Evolutionary conservation across 2,113 vertebrate species (phyloP).

Genomic region (Grus americana): DNA sequence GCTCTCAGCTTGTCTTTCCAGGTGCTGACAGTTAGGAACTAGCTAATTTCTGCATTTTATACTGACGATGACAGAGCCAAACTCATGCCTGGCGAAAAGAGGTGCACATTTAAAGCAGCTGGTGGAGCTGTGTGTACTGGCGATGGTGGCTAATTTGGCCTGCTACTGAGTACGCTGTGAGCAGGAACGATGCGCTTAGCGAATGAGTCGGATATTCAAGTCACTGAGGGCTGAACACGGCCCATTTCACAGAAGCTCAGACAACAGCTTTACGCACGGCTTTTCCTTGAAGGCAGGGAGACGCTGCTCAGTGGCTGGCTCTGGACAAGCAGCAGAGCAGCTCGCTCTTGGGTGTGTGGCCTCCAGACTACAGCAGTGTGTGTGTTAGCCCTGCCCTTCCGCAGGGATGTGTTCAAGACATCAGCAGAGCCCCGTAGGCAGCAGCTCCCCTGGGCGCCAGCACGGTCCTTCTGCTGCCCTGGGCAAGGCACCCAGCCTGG

Average conservation of each 20-base stretch:
- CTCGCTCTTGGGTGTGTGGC: neutral
- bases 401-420: neutral
- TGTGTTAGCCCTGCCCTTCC: neutral
- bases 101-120: conserved; percentile 8
- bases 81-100: conserved; percentile 18
- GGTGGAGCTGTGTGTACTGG: neutral
- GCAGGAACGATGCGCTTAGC: neutral
- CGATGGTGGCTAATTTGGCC: neutral
- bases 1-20: neutral
- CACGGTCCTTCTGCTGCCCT: neutral
- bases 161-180: neutral
- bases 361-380: neutral
- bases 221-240: neutral
- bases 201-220: neutral
- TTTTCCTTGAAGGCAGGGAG: neutral
- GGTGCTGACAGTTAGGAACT: conserved; percentile 9
- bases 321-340: neutral
- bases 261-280: neutral
- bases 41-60: conserved; percentile 23
- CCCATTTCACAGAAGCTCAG: neutral
- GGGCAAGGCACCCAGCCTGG: neutral
- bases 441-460: neutral
- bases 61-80: neutral
- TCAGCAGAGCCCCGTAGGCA: neutral
- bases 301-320: neutral